Evolutionary conservation across 2,888 invertebrate species (phyloP).

Genomic region (Callyntrura guangdongensis): DNA sequence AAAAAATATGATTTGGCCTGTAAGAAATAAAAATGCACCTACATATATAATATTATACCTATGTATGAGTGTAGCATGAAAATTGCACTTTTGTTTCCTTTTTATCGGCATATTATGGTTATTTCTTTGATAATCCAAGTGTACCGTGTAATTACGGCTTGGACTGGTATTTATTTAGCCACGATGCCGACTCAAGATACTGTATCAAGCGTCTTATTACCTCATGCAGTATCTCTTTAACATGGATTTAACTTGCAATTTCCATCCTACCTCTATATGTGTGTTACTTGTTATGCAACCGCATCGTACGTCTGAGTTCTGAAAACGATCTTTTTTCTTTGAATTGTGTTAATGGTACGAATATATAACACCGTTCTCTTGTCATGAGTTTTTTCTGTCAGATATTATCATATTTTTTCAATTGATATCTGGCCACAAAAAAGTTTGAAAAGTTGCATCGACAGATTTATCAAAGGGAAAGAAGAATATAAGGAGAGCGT

Average conservation of each 20-base stretch:
- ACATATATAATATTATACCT: too few relatives aligned
- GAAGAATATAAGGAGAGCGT: too few relatives aligned
- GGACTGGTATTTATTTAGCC: conserved; percentile 1
- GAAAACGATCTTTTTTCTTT: too few relatives aligned
- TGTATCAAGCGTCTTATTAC: not conserved
- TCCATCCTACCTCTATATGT: not conserved
- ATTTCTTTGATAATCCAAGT: not conserved
- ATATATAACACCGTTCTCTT: too few relatives aligned
- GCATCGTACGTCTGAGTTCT: too few relatives aligned
- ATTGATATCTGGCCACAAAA: too few relatives aligned
- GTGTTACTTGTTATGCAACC: not conserved
- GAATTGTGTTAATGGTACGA: too few relatives aligned
- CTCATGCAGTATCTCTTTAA: not conserved
- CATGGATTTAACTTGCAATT: not conserved
- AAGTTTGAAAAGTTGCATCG: too few relatives aligned
- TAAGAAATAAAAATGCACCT: not conserved
- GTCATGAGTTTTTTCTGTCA: too few relatives aligned
- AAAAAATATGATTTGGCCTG: not conserved
- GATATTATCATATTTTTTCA: too few relatives aligned
- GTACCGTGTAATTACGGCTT: not conserved
- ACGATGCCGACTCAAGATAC: not conserved
- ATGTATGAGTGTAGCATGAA: not conserved
- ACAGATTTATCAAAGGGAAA: too few relatives aligned
- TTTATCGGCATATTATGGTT: not conserved
- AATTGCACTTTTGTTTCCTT: not conserved